Conservation (phyloP, 2,888 invertebrate genomes). For the Julus scanicus region DNA sequence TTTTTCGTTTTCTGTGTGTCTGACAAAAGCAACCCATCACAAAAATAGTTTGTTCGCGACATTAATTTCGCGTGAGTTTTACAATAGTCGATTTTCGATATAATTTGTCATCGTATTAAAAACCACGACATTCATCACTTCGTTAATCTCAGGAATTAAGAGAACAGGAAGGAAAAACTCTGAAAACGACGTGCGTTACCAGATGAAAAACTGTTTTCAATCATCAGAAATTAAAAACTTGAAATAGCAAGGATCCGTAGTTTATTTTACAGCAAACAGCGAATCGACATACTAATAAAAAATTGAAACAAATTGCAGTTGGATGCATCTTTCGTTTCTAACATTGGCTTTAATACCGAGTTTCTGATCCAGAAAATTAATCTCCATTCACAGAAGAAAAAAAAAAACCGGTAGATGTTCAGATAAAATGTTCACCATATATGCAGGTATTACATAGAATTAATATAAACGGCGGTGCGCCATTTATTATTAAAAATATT, state of each 20-base stretch:
- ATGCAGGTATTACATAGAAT: neutral
- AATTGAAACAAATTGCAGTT: neutral
- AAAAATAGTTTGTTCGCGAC: slow-evolving; percentile 12
- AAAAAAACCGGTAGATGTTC: neutral
- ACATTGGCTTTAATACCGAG: neutral
- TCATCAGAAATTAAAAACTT: neutral
- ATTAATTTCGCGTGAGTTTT: slow-evolving; percentile 17
- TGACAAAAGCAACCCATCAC: neutral
- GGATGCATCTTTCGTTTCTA: neutral
- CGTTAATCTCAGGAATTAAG: neutral
- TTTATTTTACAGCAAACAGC: too few relatives aligned
- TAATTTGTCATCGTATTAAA: slow-evolving; percentile 42
- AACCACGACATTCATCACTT: slow-evolving; percentile 24
- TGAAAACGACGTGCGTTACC: neutral
- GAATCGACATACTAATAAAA: too few relatives aligned
- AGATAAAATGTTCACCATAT: neutral
- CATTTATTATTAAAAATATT: slow-evolving; percentile 41
- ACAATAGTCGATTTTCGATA: slow-evolving; percentile 35
- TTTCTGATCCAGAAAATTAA: neutral
- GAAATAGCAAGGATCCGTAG: neutral
- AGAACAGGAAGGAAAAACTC: neutral
- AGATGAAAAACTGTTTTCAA: neutral
- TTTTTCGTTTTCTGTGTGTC: slow-evolving; percentile 11
- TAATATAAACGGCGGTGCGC: neutral
- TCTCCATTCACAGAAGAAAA: neutral